Conservation (phyloP, 2,888 invertebrate genomes). For the Antitype chi region DNA sequence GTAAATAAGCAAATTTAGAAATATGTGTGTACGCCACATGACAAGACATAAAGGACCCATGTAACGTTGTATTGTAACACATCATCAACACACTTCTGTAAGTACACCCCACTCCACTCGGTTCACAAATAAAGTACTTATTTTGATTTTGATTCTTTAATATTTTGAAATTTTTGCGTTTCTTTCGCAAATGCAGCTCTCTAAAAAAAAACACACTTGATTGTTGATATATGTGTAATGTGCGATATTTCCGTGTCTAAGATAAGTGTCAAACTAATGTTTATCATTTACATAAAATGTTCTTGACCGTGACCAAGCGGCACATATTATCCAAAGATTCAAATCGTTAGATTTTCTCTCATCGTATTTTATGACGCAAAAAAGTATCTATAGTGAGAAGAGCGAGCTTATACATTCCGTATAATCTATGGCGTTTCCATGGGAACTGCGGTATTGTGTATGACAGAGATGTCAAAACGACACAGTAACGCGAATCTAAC, state of each 20-base stretch:
- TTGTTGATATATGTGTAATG: not conserved
- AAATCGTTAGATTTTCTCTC: not conserved
- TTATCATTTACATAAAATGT: not conserved
- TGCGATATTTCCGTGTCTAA: not conserved
- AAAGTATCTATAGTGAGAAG: not conserved
- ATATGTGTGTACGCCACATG: not conserved
- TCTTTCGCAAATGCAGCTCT: not conserved
- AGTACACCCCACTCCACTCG: not conserved
- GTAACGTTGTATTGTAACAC: not conserved
- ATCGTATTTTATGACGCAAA: not conserved
- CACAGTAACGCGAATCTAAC: not conserved
- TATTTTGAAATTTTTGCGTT: not conserved
- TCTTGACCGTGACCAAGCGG: not conserved
- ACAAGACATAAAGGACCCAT: not conserved
- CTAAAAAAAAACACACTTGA: not conserved
- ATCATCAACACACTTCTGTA: not conserved
- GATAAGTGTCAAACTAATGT: conserved; percentile 4
- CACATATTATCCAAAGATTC: not conserved
- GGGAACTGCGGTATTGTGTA: not conserved
- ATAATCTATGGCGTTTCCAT: not conserved
- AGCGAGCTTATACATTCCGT: not conserved
- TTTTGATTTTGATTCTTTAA: not conserved
- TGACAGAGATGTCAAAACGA: not conserved
- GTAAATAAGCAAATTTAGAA: not conserved
- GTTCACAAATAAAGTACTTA: not conserved